Evolutionary conservation across 2,797 vertebrate species (phyloP).

Genomic region (Melanogrammus aeglefinus): DNA sequence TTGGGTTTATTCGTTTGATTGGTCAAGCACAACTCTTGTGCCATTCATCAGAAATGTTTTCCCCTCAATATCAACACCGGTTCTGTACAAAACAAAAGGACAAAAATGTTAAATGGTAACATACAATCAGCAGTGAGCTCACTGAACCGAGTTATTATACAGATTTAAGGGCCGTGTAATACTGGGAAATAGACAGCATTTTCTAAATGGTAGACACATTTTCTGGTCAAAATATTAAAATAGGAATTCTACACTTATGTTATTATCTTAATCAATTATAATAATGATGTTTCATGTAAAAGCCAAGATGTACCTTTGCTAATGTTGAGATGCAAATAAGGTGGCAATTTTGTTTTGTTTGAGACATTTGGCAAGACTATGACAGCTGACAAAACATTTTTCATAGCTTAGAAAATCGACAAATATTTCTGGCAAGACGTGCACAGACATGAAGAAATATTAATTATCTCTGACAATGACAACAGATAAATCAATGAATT

Average conservation of each 20-base stretch:
- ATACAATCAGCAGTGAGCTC: not conserved
- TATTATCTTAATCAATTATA: not conserved
- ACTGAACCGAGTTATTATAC: not conserved
- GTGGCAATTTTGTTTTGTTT: slow-evolving; percentile 38
- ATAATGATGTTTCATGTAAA: not conserved
- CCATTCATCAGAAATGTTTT: slow-evolving; percentile 23
- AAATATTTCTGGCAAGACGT: slow-evolving; percentile 24
- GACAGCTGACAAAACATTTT: slow-evolving; percentile 21
- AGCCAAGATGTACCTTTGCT: not conserved
- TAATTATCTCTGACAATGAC: slow-evolving; percentile 13
- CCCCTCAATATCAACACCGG: slow-evolving; percentile 42
- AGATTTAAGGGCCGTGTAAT: not conserved
- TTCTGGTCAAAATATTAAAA: not conserved
- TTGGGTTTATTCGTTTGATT: slow-evolving; percentile 41
- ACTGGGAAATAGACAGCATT: no score
- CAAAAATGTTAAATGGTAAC: slow-evolving; percentile 39
- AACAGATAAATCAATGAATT: slow-evolving; percentile 24
- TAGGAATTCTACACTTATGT: not conserved
- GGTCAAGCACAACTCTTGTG: slow-evolving; percentile 34
- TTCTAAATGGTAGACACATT: no score
- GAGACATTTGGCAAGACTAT: slow-evolving; percentile 9
- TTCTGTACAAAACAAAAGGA: slow-evolving; percentile 41
- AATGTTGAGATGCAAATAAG: not conserved
- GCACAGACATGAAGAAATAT: slow-evolving; percentile 24
- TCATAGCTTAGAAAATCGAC: slow-evolving; percentile 30